These are phyloP conservation scores for Brienomyrus brachyistius DNA, from an alignment of 2,113 vertebrate species.

Conservation along the genomic window DNA sequence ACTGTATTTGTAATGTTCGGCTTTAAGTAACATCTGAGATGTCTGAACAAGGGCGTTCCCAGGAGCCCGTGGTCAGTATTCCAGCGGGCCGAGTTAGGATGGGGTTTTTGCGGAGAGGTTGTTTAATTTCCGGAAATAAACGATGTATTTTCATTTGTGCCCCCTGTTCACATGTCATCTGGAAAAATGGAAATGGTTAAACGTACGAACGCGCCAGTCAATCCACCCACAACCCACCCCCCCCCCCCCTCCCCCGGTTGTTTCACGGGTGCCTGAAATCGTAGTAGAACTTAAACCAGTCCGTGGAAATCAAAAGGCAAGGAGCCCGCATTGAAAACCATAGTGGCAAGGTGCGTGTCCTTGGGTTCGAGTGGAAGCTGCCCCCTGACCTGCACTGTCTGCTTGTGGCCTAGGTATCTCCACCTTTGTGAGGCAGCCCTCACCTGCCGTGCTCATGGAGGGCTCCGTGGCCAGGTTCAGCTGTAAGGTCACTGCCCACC, in stretches of 20 bases:
- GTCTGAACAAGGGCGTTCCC: not conserved
- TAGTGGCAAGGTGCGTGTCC: not conserved
- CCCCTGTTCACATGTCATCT: not conserved
- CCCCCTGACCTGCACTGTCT: not conserved
- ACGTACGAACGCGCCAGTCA: not conserved
- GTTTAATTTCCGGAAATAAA: not conserved
- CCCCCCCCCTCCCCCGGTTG: not conserved
- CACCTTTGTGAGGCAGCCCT: conserved; percentile 76
- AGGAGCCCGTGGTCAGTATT: not conserved
- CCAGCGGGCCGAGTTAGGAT: not conserved
- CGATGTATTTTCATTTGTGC: not conserved
- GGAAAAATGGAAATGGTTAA: not conserved
- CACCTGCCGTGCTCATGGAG: conserved; percentile 64
- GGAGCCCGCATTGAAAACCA: not conserved
- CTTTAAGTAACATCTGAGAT: not conserved
- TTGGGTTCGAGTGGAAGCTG: not conserved
- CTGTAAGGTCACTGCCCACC: conserved; percentile 75
- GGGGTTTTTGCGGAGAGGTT: not conserved
- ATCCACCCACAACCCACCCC: no score
- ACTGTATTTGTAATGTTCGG: not conserved
- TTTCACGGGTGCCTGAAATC: not conserved
- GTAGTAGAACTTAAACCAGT: not conserved
- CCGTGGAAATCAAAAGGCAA: not conserved
- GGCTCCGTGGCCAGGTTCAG: conserved; percentile 81
- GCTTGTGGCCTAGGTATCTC: conserved; percentile 68